Base-by-base conservation (phyloP, 2,113 vertebrate species). In the Delphinapterus leucas region DNA sequence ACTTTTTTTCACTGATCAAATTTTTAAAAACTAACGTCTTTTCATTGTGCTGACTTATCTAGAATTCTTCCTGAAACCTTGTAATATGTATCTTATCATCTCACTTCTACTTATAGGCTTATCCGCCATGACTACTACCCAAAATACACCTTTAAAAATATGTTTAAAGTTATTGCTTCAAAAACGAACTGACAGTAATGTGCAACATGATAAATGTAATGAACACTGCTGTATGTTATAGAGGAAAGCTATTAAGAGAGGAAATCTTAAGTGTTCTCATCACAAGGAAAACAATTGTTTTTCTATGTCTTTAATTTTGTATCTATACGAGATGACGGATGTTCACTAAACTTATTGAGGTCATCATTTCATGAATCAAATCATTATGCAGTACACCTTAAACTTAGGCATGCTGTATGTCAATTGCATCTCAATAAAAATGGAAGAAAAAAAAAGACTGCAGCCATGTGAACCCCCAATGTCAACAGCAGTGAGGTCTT, bases 51-150 rank as follows among this genome's bases (percentile, higher is more conserved):
- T 65, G 28, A 77, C 33, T 36, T 68, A 90, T 70, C 70, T 77
- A 95, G 60, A 80, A 93, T 63, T 92, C 76, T 90, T 90, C n/a
- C 44, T 71, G 44, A 73, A 88, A 94, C 65, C 17, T 70, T 93
- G 70, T 85, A 68, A 58, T 53, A 67, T 26, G 11, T 31, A 68
- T 58, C 23, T 53, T 38, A 26, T 71, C 31, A 82, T 61, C 47
- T 91, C 91, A 36, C 9, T 93, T 89, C 17, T 76, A 21, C 41
- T 65, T 77, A 23, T 33, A 87, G 15, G 2, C 47, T 88, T 12
- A 70, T 13, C 86, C 36, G 38, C 8, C 88, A 47, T 89, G 76
- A 79, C 23, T 53, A 83, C 68, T 61, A 87, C 49, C 44, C 41
- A 89, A 90, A 93, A 80, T 70, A 74, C 28, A 82, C 21, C 68